Base-by-base conservation (phyloP, 2,888 invertebrate genomes). In the Phanerotoma sp. region DNA sequence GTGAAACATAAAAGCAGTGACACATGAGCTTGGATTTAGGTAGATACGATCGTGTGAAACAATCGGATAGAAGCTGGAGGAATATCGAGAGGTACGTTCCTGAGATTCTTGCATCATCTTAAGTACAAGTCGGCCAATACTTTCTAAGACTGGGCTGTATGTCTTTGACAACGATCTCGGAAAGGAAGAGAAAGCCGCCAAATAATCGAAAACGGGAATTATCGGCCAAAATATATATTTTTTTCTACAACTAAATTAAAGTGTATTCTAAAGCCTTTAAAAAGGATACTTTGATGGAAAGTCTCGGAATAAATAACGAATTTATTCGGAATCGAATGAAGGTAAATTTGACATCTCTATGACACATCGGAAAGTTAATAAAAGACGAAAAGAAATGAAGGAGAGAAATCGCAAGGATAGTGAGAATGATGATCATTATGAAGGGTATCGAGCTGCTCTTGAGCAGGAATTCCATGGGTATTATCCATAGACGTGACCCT, bases 401-500 rank as follows among this genome's bases (percentile, higher is more conserved):
- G 30, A 22, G 20, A 20, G 3, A 25, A 25, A 38, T 38, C 20
- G 11, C 38, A 20, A 38, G 38, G 11, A 38, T 38, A 18, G 38
- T 38, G 20, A 11, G 20, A 38, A 38, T 38, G 38, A 38, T 38
- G 38, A 38, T 7, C 41, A 25, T 28, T 41, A 55, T 52, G 45
- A 46, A 33, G 33, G 32, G 16, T 35, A 18, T 21, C 25, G 32
- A n/a, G 30, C n/a, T n/a, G n/a, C 35, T 20, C 20, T 55, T 42
- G 54, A 54, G 57, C 58, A 60, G 63, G 66, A 71, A 69, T 73
- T 73, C 67, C 64, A 64, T 60, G 63, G 67, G 69, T 64, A 71
- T 72, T 74, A 71, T 71, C 65, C 68, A 60, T 65, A 68, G 68
- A 69, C 66, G 72, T 68, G 74, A 75, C 72, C 75, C 76, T 76